Evolutionary conservation across 2,888 invertebrate species (phyloP).

Genomic region (Sinohyriopsis cumingii): DNA sequence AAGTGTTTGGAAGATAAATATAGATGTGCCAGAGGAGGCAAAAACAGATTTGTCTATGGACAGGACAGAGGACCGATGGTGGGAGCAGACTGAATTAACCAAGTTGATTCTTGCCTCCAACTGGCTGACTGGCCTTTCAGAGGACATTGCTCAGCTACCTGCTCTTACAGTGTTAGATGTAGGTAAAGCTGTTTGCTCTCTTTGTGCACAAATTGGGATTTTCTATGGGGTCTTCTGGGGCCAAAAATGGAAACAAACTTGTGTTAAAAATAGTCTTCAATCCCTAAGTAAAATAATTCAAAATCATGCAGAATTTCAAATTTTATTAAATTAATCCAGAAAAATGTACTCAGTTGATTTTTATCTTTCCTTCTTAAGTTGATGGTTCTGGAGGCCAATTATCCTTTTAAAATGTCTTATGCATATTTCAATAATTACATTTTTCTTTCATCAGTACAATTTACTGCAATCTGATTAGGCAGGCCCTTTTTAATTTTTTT

Average conservation of each 20-base stretch:
- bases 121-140: slow-evolving; percentile 63
- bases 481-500: too few species aligned
- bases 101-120: slow-evolving; percentile 79
- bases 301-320: background rate
- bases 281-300: background rate
- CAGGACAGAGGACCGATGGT: slow-evolving; percentile 73
- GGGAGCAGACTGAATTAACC: slow-evolving; percentile 86
- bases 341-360: too few species aligned
- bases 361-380: too few species aligned
- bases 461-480: too few species aligned
- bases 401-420: too few species aligned
- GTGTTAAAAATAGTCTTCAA: too few species aligned
- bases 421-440: too few species aligned
- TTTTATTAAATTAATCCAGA: too few species aligned
- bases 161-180: slow-evolving; percentile 72
- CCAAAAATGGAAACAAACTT: background rate
- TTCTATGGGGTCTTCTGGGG: background rate
- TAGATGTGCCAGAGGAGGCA: slow-evolving; percentile 71
- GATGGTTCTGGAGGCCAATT: too few species aligned
- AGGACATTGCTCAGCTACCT: slow-evolving; percentile 68
- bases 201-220: background rate
- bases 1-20: slow-evolving; percentile 72
- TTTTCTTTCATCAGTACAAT: too few species aligned
- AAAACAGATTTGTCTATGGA: slow-evolving; percentile 65
- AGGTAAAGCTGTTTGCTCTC: slow-evolving; percentile 35